These are phyloP conservation scores for Pemphigus obesinymphae DNA, from an alignment of 1,140 invertebrate genomes.

Conservation along the genomic window DNA sequence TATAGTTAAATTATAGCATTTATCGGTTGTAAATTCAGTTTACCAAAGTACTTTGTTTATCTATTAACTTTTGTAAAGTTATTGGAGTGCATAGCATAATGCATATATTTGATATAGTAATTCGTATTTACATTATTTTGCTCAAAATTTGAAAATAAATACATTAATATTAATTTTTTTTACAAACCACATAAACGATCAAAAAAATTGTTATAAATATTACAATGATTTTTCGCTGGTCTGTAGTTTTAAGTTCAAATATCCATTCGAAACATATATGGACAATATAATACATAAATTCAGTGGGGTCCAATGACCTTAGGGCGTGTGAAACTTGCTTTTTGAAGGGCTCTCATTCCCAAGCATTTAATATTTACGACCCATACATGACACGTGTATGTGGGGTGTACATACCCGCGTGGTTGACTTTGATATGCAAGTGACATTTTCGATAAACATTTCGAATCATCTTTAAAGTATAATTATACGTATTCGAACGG, in stretches of 20 bases:
- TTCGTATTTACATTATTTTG: too few relatives aligned
- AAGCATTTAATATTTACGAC: constrained; percentile 32
- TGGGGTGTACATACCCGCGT: not conserved
- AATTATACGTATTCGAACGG: not conserved
- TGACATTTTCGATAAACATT: not conserved
- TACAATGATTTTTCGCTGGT: too few relatives aligned
- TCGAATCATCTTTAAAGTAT: not conserved
- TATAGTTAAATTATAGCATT: not conserved
- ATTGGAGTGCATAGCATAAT: too few relatives aligned
- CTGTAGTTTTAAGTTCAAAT: too few relatives aligned
- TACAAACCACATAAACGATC: too few relatives aligned
- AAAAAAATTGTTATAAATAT: too few relatives aligned
- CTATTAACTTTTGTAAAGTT: too few relatives aligned
- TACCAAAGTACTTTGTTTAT: not conserved
- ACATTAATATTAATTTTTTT: too few relatives aligned
- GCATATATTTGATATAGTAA: too few relatives aligned
- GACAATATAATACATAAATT: too few relatives aligned
- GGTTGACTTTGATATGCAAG: constrained; percentile 2
- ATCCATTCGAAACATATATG: too few relatives aligned
- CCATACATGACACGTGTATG: not conserved
- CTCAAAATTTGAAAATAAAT: too few relatives aligned
- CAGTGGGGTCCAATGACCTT: not conserved
- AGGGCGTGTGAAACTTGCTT: constrained; percentile 12
- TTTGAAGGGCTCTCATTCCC: not conserved
- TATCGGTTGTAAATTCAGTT: not conserved